A percentile compares a stretch with the other conserved stretches of the same genome.
Evolutionary conservation across 2,113 vertebrate genomes (phyloP).

Genomic region (Larimichthys polyactis): DNA sequence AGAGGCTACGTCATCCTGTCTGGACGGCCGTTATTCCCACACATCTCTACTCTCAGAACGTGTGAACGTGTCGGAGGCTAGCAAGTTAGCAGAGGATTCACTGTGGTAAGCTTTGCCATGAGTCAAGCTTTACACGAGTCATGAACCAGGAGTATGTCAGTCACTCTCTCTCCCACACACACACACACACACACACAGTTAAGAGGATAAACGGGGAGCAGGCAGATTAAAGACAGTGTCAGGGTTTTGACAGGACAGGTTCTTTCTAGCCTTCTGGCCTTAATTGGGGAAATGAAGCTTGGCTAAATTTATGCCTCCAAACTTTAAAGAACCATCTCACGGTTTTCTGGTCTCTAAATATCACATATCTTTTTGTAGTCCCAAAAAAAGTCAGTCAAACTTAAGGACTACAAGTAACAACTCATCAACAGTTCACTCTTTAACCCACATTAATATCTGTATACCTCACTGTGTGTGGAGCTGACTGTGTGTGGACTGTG

Average conservation of each 20-base stretch:
- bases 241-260: constrained; percentile 62
- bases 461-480: background rate
- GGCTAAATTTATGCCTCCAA: constrained; percentile 66
- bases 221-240: constrained; percentile 84
- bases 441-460: background rate
- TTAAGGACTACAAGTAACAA: background rate
- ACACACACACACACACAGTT: constrained; percentile 65
- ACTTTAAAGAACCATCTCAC: constrained; percentile 26
- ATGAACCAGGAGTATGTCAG: constrained; percentile 42
- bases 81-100: constrained; percentile 8
- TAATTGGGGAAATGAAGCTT: constrained; percentile 72
- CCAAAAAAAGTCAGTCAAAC: background rate
- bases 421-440: background rate
- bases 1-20: constrained; percentile 17
- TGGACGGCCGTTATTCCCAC: background rate
- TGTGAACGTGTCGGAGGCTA: background rate
- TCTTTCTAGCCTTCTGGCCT: constrained; percentile 66
- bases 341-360: background rate
- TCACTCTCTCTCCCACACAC: constrained; percentile 37
- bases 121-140: constrained; percentile 58
- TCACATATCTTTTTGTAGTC: background rate
- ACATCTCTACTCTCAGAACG: background rate
- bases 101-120: constrained; percentile 32
- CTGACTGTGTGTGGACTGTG: too few species aligned
- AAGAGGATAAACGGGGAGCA: constrained; percentile 90